phyloP scores from a whole-genome alignment of 2,113 vertebrate genomes.

The Paedocypris sp. region DNA sequence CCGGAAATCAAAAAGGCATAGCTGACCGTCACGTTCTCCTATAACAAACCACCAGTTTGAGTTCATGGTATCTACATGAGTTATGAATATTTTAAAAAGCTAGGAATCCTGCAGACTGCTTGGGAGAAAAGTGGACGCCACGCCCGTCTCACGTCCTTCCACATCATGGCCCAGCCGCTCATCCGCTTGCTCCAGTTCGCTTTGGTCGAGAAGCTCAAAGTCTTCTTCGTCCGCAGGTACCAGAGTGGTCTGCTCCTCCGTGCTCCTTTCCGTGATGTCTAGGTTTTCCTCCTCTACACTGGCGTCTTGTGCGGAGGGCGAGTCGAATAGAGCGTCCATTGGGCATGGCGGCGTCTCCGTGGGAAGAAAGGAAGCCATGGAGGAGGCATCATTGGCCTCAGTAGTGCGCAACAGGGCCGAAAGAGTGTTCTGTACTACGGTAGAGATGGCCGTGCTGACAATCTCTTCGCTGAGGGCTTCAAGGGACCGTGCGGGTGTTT shows the following conservation, averaged over 20 bases:
- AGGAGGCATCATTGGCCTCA: constrained; percentile 56
- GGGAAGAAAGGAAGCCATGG: constrained; percentile 54
- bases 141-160: constrained; percentile 43
- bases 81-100: constrained; percentile 44
- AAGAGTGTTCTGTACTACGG: constrained; percentile 77
- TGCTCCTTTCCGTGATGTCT: neutral
- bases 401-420: constrained; percentile 68
- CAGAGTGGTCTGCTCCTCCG: constrained; percentile 43
- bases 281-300: constrained; percentile 28
- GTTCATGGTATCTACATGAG: constrained; percentile 29
- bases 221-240: constrained; percentile 73
- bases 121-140: constrained; percentile 25
- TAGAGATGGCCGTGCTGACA: constrained; percentile 73
- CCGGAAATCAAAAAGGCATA: neutral
- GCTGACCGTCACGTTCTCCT: constrained; percentile 6
- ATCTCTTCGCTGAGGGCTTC: constrained; percentile 78
- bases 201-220: constrained; percentile 98
- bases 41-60: constrained; percentile 19
- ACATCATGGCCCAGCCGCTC: constrained; percentile 66
- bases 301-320: constrained; percentile 37
- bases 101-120: constrained; percentile 50
- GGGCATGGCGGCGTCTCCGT: constrained; percentile 51
- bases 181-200: constrained; percentile 85
- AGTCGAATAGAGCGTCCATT: constrained; percentile 54
- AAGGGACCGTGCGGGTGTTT: constrained; percentile 53